A percentile compares a stretch with the other conserved stretches of the same genome.
These are phyloP conservation scores for Xiphophorus hellerii DNA, from an alignment of 2,113 vertebrate genomes.

Conservation along the genomic window DNA sequence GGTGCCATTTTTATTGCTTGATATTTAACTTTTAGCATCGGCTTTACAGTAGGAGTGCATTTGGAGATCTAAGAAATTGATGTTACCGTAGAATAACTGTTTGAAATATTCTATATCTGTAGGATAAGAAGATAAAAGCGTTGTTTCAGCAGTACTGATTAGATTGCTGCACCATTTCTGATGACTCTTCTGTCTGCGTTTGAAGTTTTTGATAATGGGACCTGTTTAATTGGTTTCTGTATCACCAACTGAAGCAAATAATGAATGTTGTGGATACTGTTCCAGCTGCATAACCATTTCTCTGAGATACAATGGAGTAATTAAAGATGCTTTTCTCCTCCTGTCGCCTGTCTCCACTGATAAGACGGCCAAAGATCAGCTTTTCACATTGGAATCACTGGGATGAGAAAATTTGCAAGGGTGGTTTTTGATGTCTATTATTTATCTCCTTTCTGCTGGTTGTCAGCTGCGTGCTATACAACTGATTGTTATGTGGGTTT, in stretches of 20 bases:
- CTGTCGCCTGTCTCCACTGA: not conserved
- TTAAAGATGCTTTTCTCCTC: slow-evolving; percentile 5
- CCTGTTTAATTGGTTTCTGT: slow-evolving; percentile 6
- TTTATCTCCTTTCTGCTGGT: not conserved
- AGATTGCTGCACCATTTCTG: not conserved
- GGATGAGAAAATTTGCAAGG: not conserved
- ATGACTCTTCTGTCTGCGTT: not conserved
- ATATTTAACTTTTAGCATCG: too few species aligned
- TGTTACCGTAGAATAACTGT: too few species aligned
- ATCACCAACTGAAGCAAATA: not conserved
- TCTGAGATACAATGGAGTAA: not conserved
- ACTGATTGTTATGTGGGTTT: too few species aligned
- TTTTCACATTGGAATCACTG: not conserved
- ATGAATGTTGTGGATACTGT: slow-evolving; percentile 1
- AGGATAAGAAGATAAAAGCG: too few species aligned
- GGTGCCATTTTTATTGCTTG: too few species aligned
- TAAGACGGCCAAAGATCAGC: not conserved
- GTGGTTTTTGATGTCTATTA: not conserved
- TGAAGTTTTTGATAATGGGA: not conserved
- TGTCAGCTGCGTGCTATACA: not conserved
- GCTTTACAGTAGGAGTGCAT: too few species aligned
- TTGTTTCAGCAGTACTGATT: not conserved
- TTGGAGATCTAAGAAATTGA: too few species aligned
- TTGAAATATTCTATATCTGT: too few species aligned
- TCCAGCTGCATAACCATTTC: slow-evolving; percentile 9